Evolutionary conservation across 2,113 vertebrate genomes (phyloP), one percentile per base, ranked within the genome.

Genomic region (Procavia capensis): DNA sequence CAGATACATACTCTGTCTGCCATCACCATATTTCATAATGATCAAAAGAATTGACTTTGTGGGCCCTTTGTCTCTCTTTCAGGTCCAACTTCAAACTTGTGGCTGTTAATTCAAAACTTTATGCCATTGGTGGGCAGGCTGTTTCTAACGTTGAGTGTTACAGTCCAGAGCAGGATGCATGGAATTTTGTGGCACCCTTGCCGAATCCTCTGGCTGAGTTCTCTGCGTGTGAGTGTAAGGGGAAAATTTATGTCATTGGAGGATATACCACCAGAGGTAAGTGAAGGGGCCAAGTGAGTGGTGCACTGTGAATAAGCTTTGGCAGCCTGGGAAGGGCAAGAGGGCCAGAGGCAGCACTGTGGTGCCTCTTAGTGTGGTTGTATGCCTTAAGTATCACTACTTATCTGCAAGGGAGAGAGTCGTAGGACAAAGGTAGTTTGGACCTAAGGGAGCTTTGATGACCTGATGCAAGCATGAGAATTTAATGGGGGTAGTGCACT

Each of bases 51-150:
- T 90, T 93, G 36, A 95, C 84, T 74, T 31, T 70, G 16, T 72
- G 74, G 76, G 22, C 47, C 50, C 36, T 57, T 87, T 84, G 50
- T 97, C 88, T 93, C 43, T 97, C 76, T 98, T 98, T 59, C 98
- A 99, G 99, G 97, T 99, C 99, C 80, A 99, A 99, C 98, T 99
- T 99, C 98, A 99, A 99, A 96, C 99, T 99, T 5, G 97, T 99
- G 97, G 99, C 99, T 0, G 99, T 99, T 3, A 98, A 98, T 57
- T 99, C 99, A 20, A 99, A 99, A 97, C 98, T 99, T 39, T 99
- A 99, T n/a, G 99, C 99, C 14, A 99, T 99, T 0, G 99, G 99
- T 4, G 99, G 99, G 5, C 99, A 99, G 90, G 99, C 99, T 27
- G 98, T 99, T 93, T 98, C 99, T 76, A 99, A 99, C 0, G 99